Base-by-base conservation (phyloP, 2,113 vertebrate species). In the Henicopernis longicauda region DNA sequence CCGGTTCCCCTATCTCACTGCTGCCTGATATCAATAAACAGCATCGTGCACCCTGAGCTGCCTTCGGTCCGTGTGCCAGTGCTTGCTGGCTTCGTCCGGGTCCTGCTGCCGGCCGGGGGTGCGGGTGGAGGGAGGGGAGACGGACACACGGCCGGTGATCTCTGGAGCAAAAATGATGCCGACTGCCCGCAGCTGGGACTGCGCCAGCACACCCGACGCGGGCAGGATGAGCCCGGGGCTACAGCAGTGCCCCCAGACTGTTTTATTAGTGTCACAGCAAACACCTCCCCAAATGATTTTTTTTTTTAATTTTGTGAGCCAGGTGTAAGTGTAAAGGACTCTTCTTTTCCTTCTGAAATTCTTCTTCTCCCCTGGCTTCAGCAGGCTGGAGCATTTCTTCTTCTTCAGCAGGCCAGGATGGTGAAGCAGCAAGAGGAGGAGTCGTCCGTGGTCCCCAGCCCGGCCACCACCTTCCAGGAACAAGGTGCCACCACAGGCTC, bases 121-220 rank as follows among this genome's bases (percentile, higher is more conserved):
- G 57, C 6, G 16, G 18, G 10, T 10, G 40, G 15, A 69, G 42
- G 42, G 44, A 31, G 36, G 22, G 34, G 36, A 61, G 54, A 47
- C 2, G 7, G 40, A 5, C 19, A 4, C 32, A 3, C 1, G 6
- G 22, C 25, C 62, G 32, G 11, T n/a, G 71, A 34, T 83, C 20
- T 3, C 17, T 2, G 4, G 4, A 34, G 32, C 54, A 18, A 6
- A 57, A 36, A 0, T 2, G 45, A 36, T 55, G 19, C 38, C 11
- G 3, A 14, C 10, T 23, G 26, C 45, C 36, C 7, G 1, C 21
- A 34, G 31, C 45, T 17, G 57, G 32, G 62, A 54, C 52, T 8
- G 40, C 8, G 7, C 7, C 1, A 3, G 47, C 54, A 31, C 21
- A 18, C 2, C 19, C 3, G 0, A 12, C 3, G 19, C 0, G 0